Percentiles rank a stretch among this genome's conserved stretches.
phyloP scores from a whole-genome alignment of 92 coral and sea anemone species.

The Muricea muricata region DNA sequence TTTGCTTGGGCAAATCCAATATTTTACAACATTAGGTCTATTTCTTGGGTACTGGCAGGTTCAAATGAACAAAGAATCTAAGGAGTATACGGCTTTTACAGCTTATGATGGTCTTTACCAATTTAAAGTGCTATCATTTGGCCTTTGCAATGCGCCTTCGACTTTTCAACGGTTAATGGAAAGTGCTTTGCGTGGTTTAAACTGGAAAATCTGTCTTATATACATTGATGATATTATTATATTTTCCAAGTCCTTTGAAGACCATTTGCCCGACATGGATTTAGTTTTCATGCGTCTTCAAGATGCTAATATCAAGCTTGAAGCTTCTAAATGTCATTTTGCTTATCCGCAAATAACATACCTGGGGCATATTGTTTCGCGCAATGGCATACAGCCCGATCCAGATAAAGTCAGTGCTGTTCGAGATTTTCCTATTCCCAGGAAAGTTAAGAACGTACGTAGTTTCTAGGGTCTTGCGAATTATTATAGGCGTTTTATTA shows the following conservation, averaged over 20 bases:
- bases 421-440: constrained; percentile 52
- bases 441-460: constrained; percentile 4
- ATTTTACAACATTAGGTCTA: constrained; percentile 43
- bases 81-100: constrained; percentile 24
- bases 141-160: constrained; percentile 26
- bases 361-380: constrained; percentile 44
- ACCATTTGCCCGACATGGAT: constrained; percentile 43
- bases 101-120: constrained; percentile 14
- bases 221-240: constrained; percentile 37
- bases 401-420: constrained; percentile 65
- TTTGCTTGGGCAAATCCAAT: constrained; percentile 10
- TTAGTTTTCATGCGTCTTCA: constrained; percentile 52
- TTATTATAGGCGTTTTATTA: constrained; percentile 20
- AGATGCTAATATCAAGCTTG: constrained; percentile 61
- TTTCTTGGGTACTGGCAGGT: constrained; percentile 55
- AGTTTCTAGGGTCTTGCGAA: constrained; percentile 18
- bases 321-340: constrained; percentile 66
- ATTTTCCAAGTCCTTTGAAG: constrained; percentile 45
- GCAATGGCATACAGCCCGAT: constrained; percentile 53
- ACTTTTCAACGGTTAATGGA: constrained; percentile 28
- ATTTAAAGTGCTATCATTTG: constrained; percentile 17
- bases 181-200: constrained; percentile 17
- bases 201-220: constrained; percentile 25
- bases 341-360: constrained; percentile 31
- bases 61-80: constrained; percentile 7